phyloP scores from a whole-genome alignment of 2,888 invertebrate species.

The Patella depressa region DNA sequence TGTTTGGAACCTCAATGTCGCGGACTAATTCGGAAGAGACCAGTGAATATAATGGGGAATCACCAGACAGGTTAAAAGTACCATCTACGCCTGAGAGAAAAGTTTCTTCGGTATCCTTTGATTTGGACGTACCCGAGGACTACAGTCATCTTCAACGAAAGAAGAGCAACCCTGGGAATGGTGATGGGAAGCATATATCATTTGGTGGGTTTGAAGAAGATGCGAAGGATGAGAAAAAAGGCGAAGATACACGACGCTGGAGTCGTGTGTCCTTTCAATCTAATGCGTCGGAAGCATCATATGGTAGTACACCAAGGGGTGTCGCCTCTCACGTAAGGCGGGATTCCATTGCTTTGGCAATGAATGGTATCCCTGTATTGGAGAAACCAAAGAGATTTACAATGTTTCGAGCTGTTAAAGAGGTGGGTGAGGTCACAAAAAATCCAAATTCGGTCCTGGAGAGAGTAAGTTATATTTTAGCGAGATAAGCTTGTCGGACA shows the following conservation, averaged over 20 bases:
- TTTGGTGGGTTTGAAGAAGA: conserved; percentile 6
- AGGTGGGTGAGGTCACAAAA: too few relatives aligned
- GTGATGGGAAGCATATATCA: neutral
- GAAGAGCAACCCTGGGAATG: neutral
- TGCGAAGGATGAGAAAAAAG: neutral
- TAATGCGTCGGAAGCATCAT: neutral
- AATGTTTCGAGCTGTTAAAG: too few relatives aligned
- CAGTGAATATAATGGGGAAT: neutral
- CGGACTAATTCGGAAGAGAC: neutral
- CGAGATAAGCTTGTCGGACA: too few relatives aligned
- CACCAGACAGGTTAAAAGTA: neutral
- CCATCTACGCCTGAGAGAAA: neutral
- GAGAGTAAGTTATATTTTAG: too few relatives aligned
- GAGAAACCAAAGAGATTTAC: conserved; percentile 11
- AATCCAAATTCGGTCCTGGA: too few relatives aligned
- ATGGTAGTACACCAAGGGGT: neutral
- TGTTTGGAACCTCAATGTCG: neutral
- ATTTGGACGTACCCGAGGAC: neutral
- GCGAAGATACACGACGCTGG: neutral
- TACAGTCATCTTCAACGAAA: neutral
- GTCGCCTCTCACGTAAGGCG: conserved; percentile 46
- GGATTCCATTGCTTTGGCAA: conserved; percentile 55
- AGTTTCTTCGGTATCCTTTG: neutral
- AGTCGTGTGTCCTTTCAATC: conserved; percentile 1
- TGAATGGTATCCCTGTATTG: conserved; percentile 36